Conservation (phyloP, 2,888 invertebrate species). For the Chrysolina americana region DNA sequence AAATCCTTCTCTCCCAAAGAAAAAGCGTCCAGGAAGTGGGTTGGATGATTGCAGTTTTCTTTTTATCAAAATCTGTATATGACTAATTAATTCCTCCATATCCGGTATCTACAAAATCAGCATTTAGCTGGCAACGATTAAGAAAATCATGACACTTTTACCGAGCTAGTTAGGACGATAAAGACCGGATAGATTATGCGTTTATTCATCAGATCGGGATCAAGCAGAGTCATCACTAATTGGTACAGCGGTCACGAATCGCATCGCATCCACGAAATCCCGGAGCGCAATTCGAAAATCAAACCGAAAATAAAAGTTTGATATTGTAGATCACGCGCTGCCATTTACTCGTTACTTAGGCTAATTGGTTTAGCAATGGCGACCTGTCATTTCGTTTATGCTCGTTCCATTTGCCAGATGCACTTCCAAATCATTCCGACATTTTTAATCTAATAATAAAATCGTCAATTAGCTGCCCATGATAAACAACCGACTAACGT, state of each 20-base stretch:
- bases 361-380: conserved; percentile 62
- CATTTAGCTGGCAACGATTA: too few species aligned
- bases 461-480: conserved; percentile 62
- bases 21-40: too few species aligned
- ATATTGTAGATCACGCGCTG: conserved; percentile 41
- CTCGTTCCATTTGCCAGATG: conserved; percentile 62
- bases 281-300: conserved; percentile 37
- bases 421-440: conserved; percentile 60
- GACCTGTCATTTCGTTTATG: conserved; percentile 64
- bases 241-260: conserved; percentile 16
- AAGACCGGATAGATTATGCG: neutral
- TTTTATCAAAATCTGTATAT: too few species aligned
- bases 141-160: neutral
- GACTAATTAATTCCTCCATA: neutral
- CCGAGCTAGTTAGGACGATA: neutral
- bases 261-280: conserved; percentile 27
- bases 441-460: conserved; percentile 66
- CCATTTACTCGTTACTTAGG: conserved; percentile 59
- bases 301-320: conserved; percentile 41
- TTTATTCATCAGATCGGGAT: neutral
- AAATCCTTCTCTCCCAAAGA: too few species aligned
- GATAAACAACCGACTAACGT: conserved; percentile 56
- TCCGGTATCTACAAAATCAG: too few species aligned
- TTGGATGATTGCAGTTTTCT: too few species aligned
- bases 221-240: conserved; percentile 4